Evolutionary conservation across 2,113 vertebrate species (phyloP), one percentile per base, ranked within the genome.

Genomic region (Epinephelus moara): DNA sequence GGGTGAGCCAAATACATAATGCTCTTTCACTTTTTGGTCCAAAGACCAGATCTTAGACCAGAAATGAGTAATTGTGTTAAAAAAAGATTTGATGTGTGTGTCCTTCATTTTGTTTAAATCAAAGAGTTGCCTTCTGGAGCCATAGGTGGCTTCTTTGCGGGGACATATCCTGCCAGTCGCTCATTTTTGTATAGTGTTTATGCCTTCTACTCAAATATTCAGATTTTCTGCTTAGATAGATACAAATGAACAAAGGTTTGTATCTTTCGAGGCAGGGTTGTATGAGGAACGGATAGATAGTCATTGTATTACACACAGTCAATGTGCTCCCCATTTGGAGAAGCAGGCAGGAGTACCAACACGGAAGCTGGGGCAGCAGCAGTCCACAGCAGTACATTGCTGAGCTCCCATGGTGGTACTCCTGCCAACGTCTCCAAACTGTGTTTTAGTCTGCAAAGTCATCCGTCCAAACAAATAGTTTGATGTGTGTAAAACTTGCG

Each of bases 1-100:
- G 95, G 97, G 98, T 99, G 89, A 96, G 95, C 72, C 17, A 12
- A 13, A n/a, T 2, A 42, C 19, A 18, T 11, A 7, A 4, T n/a
- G 9, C 15, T 33, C 30, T 14, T n/a, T 17, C 3, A 2, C 4
- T 53, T 37, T 40, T 40, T 21, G 42, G 11, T 69, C 25, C 4
- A 30, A 23, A 1, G 17, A 37, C 14, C 17, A 18, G 59, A 21
- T 53, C 0, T 42, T 49, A 8, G 15, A 18, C 52, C 9, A 50
- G 11, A 60, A 27, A 27, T 49, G 8, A 30, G 61, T 25, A 13
- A 56, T 55, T 18, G 21, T 9, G 8, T 60, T 17, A 18, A 62
- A 62, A 19, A 33, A 33, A 25, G 25, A 57, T 61, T 10, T 62
- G 7, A 30, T 5, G 27, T 25, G 56, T 30, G 14, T 25, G 27